Conservation (phyloP, 64 coral and sea anemone species). For the Platygyra sinensis region DNA sequence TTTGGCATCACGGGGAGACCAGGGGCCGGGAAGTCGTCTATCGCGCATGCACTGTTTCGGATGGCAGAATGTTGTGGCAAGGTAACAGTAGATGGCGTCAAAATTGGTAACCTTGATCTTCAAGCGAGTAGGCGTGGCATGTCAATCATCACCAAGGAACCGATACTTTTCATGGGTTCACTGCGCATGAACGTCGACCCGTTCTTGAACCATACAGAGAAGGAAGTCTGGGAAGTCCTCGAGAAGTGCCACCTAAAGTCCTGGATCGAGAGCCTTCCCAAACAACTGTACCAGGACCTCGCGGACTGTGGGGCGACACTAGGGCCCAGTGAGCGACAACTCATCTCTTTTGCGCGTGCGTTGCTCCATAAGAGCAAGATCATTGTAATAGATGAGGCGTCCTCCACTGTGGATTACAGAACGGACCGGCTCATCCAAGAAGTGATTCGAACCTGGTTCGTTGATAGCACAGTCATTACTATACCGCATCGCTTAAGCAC, state of each 20-base stretch:
- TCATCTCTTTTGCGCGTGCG: conserved; percentile 69
- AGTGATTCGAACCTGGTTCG: conserved; percentile 51
- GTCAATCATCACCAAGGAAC: conserved; percentile 60
- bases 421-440: conserved; percentile 63
- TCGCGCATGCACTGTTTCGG: conserved; percentile 63
- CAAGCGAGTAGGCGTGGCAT: conserved; percentile 53
- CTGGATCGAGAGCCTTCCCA: conserved; percentile 62
- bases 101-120: conserved; percentile 70
- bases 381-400: conserved; percentile 80
- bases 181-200: conserved; percentile 86
- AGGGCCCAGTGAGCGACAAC: conserved; percentile 71
- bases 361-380: conserved; percentile 70
- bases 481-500: conserved; percentile 64
- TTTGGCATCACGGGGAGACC: conserved; percentile 73
- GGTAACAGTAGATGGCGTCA: conserved; percentile 78
- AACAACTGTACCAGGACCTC: conserved; percentile 65
- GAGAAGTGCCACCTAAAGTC: conserved; percentile 56
- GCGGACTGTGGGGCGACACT: conserved; percentile 57
- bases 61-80: conserved; percentile 61
- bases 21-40: conserved; percentile 71
- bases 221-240: conserved; percentile 70
- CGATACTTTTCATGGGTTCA: conserved; percentile 67
- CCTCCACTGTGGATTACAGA: conserved; percentile 75
- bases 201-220: conserved; percentile 50
- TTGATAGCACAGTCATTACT: conserved; percentile 50